Percentiles rank a stretch among this genome's conserved stretches.
These are phyloP conservation scores for Peromyscus polionotus DNA, from an alignment of 2,113 vertebrate genomes.

Conservation along the genomic window DNA sequence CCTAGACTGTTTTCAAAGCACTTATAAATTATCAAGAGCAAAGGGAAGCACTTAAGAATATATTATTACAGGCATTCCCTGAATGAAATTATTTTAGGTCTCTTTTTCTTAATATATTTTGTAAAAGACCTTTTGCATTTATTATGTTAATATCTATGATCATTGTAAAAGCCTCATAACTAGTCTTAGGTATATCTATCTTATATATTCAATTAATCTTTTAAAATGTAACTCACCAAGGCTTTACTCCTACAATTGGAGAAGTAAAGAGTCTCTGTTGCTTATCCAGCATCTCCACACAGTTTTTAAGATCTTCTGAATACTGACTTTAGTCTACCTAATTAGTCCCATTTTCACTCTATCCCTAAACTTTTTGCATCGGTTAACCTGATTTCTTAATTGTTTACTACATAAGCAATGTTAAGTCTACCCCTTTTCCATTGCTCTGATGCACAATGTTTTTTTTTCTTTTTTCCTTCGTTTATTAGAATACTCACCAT, in stretches of 20 bases:
- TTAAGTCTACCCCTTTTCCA: background rate
- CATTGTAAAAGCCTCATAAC: background rate
- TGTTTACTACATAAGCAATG: background rate
- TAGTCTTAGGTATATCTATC: background rate
- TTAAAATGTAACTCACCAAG: background rate
- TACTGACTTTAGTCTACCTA: background rate
- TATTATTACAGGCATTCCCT: conserved; percentile 21
- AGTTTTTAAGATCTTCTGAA: conserved; percentile 28
- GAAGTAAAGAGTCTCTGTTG: background rate
- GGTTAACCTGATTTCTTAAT: background rate
- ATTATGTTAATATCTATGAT: background rate
- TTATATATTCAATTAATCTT: background rate
- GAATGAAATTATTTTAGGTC: conserved; percentile 17
- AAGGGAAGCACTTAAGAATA: background rate
- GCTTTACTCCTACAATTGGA: background rate
- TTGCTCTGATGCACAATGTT: background rate
- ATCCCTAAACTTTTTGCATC: background rate
- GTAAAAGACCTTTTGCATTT: background rate
- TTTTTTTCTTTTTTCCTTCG: background rate
- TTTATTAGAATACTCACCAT: conserved; percentile 8
- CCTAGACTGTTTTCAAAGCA: conserved; percentile 19
- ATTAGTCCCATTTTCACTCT: background rate
- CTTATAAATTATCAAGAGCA: background rate
- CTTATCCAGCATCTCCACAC: background rate
- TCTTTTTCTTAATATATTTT: background rate